Evolutionary conservation across 2,113 vertebrate species (phyloP).

Genomic region (Vulpes ferrilata): DNA sequence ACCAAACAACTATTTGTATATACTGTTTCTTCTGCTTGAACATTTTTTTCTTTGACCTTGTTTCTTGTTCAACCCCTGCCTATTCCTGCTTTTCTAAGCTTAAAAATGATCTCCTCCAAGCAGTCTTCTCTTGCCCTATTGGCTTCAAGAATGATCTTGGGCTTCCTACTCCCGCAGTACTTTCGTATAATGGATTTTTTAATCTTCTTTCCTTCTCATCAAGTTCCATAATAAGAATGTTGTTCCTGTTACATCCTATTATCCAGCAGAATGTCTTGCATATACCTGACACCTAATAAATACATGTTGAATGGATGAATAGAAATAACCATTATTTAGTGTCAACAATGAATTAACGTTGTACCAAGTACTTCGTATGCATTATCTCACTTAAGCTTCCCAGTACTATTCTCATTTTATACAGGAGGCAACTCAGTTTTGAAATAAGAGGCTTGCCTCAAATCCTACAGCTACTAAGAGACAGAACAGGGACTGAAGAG

Average conservation of each 20-base stretch:
- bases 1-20: not conserved
- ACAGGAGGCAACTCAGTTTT: not conserved
- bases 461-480: not conserved
- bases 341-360: not conserved
- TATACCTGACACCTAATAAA: not conserved
- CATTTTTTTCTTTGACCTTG: not conserved
- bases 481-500: not conserved
- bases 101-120: not conserved
- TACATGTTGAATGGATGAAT: not conserved
- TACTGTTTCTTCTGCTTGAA: not conserved
- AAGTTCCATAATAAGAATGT: not conserved
- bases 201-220: not conserved
- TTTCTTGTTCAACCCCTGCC: not conserved
- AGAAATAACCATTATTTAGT: not conserved
- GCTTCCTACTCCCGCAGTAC: not conserved
- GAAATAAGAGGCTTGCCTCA: not conserved
- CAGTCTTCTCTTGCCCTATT: not conserved
- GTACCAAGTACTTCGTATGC: not conserved
- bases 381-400: not conserved
- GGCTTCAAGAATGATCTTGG: not conserved
- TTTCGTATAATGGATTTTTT: not conserved
- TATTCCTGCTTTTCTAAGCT: not conserved
- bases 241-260: not conserved
- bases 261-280: not conserved
- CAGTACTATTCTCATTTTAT: not conserved